phyloP scores from a whole-genome alignment of 2,888 invertebrate species.

The Drosophila macrospina region DNA sequence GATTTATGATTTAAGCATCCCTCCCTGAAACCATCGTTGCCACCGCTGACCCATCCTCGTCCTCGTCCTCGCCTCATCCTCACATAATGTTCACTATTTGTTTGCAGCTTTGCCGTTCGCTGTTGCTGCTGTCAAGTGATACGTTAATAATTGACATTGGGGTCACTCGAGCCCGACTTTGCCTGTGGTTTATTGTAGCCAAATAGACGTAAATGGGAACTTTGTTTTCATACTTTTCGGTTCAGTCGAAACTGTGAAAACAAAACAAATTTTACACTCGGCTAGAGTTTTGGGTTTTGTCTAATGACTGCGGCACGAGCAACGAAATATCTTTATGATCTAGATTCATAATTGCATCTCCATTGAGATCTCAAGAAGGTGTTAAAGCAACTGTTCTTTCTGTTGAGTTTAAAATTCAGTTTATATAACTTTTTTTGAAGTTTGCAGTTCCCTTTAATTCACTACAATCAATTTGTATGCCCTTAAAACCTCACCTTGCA shows the following conservation, averaged over 20 bases:
- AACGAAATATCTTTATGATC: slow-evolving; percentile 4
- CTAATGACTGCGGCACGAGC: slow-evolving; percentile 63
- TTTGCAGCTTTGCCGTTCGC: slow-evolving; percentile 66
- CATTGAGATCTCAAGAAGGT: background rate
- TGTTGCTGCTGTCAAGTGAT: slow-evolving; percentile 81
- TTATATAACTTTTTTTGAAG: background rate
- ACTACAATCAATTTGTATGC: background rate
- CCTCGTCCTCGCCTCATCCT: slow-evolving; percentile 21
- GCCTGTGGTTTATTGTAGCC: slow-evolving; percentile 71
- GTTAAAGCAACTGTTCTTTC: background rate
- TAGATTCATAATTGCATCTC: background rate
- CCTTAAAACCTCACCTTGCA: background rate
- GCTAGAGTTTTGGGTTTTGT: slow-evolving; percentile 47
- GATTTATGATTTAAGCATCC: slow-evolving; percentile 72
- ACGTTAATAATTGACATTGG: slow-evolving; percentile 84
- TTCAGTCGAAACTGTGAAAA: slow-evolving; percentile 46
- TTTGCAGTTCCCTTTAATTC: background rate
- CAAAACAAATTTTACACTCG: slow-evolving; percentile 76
- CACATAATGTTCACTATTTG: slow-evolving; percentile 75
- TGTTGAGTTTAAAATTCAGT: slow-evolving; percentile 8
- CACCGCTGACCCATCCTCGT: slow-evolving; percentile 49
- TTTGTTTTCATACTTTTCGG: slow-evolving; percentile 16
- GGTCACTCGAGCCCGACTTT: slow-evolving; percentile 73
- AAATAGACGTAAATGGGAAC: slow-evolving; percentile 56
- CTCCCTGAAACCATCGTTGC: slow-evolving; percentile 36